Evolutionary conservation across 2,113 vertebrate genomes (phyloP), one percentile per base, ranked within the genome.

Genomic region (Gymnarchus niloticus): DNA sequence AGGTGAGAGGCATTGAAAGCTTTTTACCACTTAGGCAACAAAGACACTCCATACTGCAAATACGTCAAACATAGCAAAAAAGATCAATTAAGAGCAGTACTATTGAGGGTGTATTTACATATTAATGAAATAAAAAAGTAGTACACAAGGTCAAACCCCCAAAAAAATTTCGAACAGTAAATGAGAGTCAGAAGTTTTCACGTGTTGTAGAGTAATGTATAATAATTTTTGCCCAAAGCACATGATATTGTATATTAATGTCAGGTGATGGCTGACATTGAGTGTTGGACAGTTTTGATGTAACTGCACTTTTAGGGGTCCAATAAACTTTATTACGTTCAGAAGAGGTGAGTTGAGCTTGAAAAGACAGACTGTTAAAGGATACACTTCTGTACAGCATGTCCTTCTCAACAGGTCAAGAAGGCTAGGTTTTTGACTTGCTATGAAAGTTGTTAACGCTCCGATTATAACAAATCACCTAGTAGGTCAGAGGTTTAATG

Each of bases 401-500:
- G 33, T 37, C 33, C 5, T 4, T 41, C 65, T 37, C 65, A n/a
- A 28, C 19, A 77, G 91, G 91, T 92, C 91, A 92, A 46, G 92
- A 90, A 90, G 86, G 81, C 88, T 85, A 88, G 86, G 84, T 87
- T 91, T 91, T 89, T 90, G 91, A 91, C 91, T 88, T 78, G 89
- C 90, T 91, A 91, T 93, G 90, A 90, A 89, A 87, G 81, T 88
- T 87, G 89, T 90, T 92, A 93, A 91, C 86, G 86, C 86, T 48
- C 83, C 89, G 87, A 87, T 89, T 93, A 92, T 93, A 94, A 86
- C 86, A 89, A 91, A 89, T 89, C 91, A 89, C 91, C 83, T 83
- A 19, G 76, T 56, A 82, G 92, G 91, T 94, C 93, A 94, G 84
- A 91, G 94, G 94, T 93, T 87, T 87, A 91, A 90, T 89, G 92